Evolutionary conservation across 2,888 invertebrate species (phyloP), one percentile per base, ranked within the genome.

Genomic region (Sinohyriopsis cumingii): DNA sequence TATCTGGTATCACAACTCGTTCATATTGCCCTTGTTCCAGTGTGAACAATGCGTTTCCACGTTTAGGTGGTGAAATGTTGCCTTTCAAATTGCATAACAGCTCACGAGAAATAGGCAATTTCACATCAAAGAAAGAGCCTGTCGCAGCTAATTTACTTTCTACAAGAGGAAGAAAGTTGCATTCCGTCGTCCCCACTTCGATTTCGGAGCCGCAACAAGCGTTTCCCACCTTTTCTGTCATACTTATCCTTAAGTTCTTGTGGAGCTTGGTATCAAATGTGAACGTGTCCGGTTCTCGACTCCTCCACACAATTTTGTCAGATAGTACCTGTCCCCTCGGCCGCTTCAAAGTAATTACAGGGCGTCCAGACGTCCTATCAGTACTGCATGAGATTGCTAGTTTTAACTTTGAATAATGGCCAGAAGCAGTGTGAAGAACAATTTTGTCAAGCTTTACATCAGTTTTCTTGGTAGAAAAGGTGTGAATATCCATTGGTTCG

Each of bases 1-100:
- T 81, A 68, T 85, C 84, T 18, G 87, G 87, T 77, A 84, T 88
- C 78, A 72, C 86, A 12, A 22, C 68, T 77, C 78, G 87, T 85
- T 72, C 87, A 80, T 69, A 89, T 6, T n/a, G 53, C 19, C 77
- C 77, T 24, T 28, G 25, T 4, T 59, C 33, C 22, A 65, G 45
- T 1, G 45, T 15, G 3, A 45, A 45, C 3, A 45, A 15, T 15
- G 45, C 45, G 15, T 15, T 45, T 45, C 45, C 45, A 45, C 15
- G 3, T 45, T 15, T 45, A 15, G 45, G 12, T 2, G 45, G 45
- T 45, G 45, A 45, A 45, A 45, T 45, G 15, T 3, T 45, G 45
- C 45, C 45, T 45, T 45, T 45, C 45, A 45, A 45, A 45, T 45
- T 45, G 45, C 45, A 45, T 2, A 15, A 0, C 12, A 45, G 45